These are phyloP conservation scores for Acrossocheilus wenchowensis DNA, from an alignment of 2,797 vertebrate genomes.

Conservation along the genomic window DNA sequence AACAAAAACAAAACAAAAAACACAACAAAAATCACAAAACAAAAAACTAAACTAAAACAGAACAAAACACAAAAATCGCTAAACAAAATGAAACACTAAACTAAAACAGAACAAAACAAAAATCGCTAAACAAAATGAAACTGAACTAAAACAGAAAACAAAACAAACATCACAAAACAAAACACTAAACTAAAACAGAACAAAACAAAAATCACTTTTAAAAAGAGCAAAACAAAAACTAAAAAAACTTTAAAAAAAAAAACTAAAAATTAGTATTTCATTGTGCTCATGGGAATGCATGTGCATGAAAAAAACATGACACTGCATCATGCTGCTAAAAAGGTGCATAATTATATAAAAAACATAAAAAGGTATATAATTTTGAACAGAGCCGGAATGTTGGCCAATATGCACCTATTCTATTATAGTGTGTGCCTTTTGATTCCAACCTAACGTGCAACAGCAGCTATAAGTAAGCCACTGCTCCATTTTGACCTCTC, in stretches of 20 bases:
- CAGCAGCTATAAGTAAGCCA: background rate
- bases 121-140: too few relatives aligned
- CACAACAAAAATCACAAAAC: too few relatives aligned
- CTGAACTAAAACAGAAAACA: too few relatives aligned
- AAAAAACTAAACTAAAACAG: background rate
- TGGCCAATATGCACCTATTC: background rate
- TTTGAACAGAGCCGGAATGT: background rate
- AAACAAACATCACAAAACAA: background rate
- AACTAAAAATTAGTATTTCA: background rate
- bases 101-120: background rate
- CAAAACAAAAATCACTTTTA: background rate
- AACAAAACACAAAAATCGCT: too few relatives aligned
- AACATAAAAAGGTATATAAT: background rate
- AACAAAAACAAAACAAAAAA: too few relatives aligned
- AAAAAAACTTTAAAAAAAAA: background rate
- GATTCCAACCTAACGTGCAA: background rate
- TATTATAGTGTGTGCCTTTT: background rate
- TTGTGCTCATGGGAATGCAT: background rate
- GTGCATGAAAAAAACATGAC: background rate
- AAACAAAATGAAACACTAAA: background rate
- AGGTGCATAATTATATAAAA: background rate
- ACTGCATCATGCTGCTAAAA: background rate
- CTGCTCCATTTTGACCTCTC: background rate
- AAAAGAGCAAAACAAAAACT: background rate
- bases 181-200: too few relatives aligned